These are phyloP conservation scores for Dryobota labecula DNA, from an alignment of 2,888 invertebrate species.

Conservation along the genomic window DNA sequence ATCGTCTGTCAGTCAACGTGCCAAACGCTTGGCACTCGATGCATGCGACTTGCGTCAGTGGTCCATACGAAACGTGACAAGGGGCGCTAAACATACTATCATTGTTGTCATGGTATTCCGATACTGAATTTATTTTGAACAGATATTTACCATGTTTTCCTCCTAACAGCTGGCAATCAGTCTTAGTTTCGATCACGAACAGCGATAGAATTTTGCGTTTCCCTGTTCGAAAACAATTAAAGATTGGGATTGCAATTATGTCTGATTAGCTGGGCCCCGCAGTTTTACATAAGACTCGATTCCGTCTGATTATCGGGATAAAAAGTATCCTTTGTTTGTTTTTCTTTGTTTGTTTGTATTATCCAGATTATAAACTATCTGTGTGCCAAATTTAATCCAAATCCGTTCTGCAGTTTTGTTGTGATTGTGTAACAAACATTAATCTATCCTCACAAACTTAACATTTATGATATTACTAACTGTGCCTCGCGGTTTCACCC, in stretches of 20 bases:
- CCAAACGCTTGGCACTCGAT: conserved; percentile 55
- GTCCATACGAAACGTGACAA: conserved; percentile 50
- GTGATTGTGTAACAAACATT: too few relatives aligned
- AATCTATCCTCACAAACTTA: too few relatives aligned
- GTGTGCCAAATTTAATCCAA: too few relatives aligned
- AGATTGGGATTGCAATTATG: not conserved
- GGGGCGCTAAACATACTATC: conserved; percentile 41
- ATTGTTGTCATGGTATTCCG: conserved; percentile 47
- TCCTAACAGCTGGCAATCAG: conserved; percentile 26
- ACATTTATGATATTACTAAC: too few relatives aligned
- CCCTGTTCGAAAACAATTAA: conserved; percentile 2
- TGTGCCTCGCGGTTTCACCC: too few relatives aligned
- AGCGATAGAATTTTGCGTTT: conserved; percentile 3
- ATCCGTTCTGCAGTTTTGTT: too few relatives aligned
- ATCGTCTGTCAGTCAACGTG: conserved; percentile 55
- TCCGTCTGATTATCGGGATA: too few relatives aligned
- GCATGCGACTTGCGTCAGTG: conserved; percentile 60
- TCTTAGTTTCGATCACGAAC: conserved; percentile 19
- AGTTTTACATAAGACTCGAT: too few relatives aligned
- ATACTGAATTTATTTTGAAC: conserved; percentile 37
- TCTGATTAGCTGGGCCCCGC: too few relatives aligned
- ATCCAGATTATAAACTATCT: too few relatives aligned
- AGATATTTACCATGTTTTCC: conserved; percentile 28
- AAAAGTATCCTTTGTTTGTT: too few relatives aligned
- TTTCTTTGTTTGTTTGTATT: too few relatives aligned